Conservation (phyloP, 1,140 invertebrate genomes). For the Gryon sp. region DNA sequence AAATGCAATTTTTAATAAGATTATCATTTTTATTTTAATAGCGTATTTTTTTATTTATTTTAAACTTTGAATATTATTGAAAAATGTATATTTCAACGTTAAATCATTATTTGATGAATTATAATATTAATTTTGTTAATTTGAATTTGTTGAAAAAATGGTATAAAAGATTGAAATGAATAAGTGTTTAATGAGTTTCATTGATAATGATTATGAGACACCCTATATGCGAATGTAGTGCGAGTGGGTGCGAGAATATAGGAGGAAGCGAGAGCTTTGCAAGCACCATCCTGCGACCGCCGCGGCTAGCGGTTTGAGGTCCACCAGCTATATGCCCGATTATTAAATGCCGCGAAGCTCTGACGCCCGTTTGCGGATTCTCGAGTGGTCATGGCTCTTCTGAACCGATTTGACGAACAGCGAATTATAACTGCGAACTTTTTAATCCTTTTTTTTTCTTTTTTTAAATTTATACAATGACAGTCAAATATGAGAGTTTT, state of each 20-base stretch:
- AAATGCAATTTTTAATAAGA: too few species aligned
- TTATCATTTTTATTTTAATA: too few species aligned
- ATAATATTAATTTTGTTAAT: too few species aligned
- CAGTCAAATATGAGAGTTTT: background rate
- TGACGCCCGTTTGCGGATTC: slow-evolving; percentile 73
- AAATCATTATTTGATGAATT: too few species aligned
- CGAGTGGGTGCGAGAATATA: slow-evolving; percentile 53
- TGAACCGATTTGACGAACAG: slow-evolving; percentile 55
- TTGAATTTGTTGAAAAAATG: too few species aligned
- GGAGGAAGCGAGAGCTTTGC: slow-evolving; percentile 64
- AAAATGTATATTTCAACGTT: too few species aligned
- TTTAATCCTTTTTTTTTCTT: background rate
- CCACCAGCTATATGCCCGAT: slow-evolving; percentile 76
- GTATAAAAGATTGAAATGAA: background rate
- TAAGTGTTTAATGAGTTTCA: slow-evolving; percentile 27
- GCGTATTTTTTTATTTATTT: too few species aligned
- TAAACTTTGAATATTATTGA: too few species aligned
- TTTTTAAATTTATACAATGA: too few species aligned
- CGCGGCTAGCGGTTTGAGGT: slow-evolving; percentile 77
- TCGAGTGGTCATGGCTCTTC: slow-evolving; percentile 66
- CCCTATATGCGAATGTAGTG: slow-evolving; percentile 38
- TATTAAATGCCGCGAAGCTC: slow-evolving; percentile 75
- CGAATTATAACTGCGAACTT: slow-evolving; percentile 34
- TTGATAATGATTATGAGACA: slow-evolving; percentile 35
- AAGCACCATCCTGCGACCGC: slow-evolving; percentile 70